Conservation (phyloP, 2,797 vertebrate species). For the Aulostomus chinensis region DNA sequence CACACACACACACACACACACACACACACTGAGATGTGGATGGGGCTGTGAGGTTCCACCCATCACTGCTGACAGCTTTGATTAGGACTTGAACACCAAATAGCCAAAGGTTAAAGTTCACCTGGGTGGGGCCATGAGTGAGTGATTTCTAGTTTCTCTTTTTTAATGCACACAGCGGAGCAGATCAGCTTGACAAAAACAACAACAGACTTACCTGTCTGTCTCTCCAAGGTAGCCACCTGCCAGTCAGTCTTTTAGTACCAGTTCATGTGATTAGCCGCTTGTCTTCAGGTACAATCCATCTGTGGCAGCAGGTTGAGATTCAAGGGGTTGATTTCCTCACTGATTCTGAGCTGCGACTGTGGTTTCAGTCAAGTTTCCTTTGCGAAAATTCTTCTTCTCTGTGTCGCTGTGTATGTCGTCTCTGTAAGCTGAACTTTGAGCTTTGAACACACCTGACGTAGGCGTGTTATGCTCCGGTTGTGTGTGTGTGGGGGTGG, state of each 20-base stretch:
- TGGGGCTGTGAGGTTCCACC: no score
- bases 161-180: not conserved
- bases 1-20: no score
- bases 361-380: not conserved
- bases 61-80: no score
- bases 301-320: not conserved
- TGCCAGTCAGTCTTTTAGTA: not conserved
- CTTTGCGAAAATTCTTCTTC: not conserved
- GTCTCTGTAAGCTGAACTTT: slow-evolving; percentile 71
- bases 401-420: slow-evolving; percentile 2
- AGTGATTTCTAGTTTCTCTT: no score
- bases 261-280: no score
- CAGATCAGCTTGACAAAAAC: no score
- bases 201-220: not conserved
- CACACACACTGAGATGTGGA: no score
- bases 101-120: no score
- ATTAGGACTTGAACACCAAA: no score
- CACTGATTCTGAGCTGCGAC: not conserved
- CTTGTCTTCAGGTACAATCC: not conserved
- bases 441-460: slow-evolving; percentile 72
- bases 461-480: not conserved
- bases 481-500: not conserved
- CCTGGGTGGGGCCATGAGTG: no score
- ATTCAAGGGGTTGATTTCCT: not conserved
- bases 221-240: not conserved